Evolutionary conservation across 2,888 invertebrate genomes (phyloP), one percentile per base, ranked within the genome.

Genomic region (Ligdia adustata): DNA sequence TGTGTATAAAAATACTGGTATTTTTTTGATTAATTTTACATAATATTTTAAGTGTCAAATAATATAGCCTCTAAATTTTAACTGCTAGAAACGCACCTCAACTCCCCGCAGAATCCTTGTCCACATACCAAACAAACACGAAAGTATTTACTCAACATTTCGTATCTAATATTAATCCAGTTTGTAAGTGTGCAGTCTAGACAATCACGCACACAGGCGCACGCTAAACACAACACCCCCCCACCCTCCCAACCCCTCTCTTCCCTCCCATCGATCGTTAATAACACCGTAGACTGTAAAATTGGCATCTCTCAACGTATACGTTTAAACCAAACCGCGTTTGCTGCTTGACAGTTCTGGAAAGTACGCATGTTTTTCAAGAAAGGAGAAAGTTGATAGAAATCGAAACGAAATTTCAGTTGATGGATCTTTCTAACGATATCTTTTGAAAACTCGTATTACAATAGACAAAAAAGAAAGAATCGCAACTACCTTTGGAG

Each of bases 261-360:
- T 27, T 18, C 18, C 39, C 29, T 49, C 39, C 31, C 57, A 59
- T 59, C 62, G 62, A 62, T 62, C 62, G 62, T 60, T 52, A 53
- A 55, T 51, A 56, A 28, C 50, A 55, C 57, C 55, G 62, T 57
- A 52, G 54, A 56, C 60, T 60, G 60, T 57, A 57, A 62, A 62
- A 57, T 60, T 62, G 57, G 52, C 58, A 55, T 62, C 56, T 40
- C 34, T 58, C 52, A 58, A n/a, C 58, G 49, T 55, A 41, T 37
- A 57, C 44, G 41, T 43, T 42, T 26, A 35, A 3, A 34, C 26
- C 24, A 24, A 24, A 24, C 16, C 12, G 9, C 32, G 16, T 16
- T 1, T 6, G 12, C 13, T 9, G 32, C 2, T 11, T 22, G 22
- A 34, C 34, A 34, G 34, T 24, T 22, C 4, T 22, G n/a, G n/a